A percentile compares a stretch with the other conserved stretches of the same genome.
Conservation (phyloP, 2,113 vertebrate genomes). For the Geococcyx californianus region DNA sequence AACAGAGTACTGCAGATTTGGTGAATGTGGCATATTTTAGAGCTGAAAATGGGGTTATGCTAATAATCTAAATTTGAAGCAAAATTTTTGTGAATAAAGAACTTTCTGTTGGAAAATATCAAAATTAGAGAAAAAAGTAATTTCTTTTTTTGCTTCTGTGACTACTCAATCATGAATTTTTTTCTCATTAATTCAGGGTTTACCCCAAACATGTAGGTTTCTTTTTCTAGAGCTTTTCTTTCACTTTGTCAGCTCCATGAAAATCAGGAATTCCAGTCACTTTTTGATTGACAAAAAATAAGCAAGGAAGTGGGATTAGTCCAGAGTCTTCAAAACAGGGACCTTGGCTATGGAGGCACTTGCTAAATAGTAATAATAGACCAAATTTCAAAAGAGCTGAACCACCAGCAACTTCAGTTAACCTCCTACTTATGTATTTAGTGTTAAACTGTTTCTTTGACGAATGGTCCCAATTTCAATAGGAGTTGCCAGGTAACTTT, state of each 20-base stretch:
- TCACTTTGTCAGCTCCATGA: not conserved
- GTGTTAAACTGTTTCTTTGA: not conserved
- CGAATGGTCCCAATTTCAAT: not conserved
- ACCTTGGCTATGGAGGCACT: not conserved
- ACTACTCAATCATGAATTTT: not conserved
- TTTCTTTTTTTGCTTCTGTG: not conserved
- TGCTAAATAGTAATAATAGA: not conserved
- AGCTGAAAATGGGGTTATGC: not conserved
- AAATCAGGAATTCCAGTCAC: not conserved
- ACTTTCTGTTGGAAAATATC: not conserved
- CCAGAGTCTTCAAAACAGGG: not conserved
- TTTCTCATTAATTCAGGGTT: not conserved
- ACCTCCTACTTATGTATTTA: not conserved
- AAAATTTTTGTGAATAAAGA: not conserved
- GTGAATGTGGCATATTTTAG: not conserved
- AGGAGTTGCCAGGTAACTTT: constrained; percentile 29
- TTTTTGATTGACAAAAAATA: not conserved
- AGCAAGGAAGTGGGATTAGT: not conserved
- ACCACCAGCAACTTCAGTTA: not conserved
- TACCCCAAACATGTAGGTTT: not conserved
- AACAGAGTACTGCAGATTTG: not conserved
- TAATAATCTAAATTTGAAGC: not conserved
- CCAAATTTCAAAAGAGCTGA: not conserved
- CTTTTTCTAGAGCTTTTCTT: not conserved
- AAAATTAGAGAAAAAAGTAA: not conserved